phyloP scores from a whole-genome alignment of 2,888 invertebrate genomes.

The Caenorhabditis doughertyi region DNA sequence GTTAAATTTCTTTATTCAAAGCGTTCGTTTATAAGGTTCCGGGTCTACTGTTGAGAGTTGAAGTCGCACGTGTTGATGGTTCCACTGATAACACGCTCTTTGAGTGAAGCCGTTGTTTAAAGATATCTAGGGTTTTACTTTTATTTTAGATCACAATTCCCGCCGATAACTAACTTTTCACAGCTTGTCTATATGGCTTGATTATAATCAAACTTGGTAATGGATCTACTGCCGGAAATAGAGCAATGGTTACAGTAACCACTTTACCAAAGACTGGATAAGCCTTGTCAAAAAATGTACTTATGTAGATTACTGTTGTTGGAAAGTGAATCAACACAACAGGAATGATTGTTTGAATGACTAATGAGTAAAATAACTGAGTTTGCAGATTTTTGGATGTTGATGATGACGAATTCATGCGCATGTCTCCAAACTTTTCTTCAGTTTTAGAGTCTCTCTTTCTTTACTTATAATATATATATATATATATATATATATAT shows the following conservation, averaged over 20 bases:
- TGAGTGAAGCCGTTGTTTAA: not conserved
- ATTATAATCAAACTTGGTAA: slow-evolving; percentile 18
- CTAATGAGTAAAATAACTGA: not conserved
- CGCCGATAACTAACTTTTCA: not conserved
- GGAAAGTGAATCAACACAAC: not conserved
- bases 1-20: too few relatives aligned
- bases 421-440: not conserved
- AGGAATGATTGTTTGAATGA: not conserved
- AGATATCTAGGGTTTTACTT: not conserved
- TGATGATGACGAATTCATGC: not conserved
- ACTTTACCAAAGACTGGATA: not conserved
- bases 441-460: not conserved
- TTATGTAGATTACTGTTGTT: not conserved
- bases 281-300: not conserved
- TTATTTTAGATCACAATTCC: not conserved
- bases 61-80: not conserved
- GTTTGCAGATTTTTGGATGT: not conserved
- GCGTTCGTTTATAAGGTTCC: not conserved
- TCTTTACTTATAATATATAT: too few relatives aligned
- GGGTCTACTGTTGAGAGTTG: not conserved
- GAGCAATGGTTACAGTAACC: not conserved
- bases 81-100: not conserved
- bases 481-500: too few relatives aligned
- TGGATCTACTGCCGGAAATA: slow-evolving; percentile 12
- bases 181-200: not conserved